Conservation (phyloP, 2,797 vertebrate genomes). For the Mormyrops boulengeri region DNA sequence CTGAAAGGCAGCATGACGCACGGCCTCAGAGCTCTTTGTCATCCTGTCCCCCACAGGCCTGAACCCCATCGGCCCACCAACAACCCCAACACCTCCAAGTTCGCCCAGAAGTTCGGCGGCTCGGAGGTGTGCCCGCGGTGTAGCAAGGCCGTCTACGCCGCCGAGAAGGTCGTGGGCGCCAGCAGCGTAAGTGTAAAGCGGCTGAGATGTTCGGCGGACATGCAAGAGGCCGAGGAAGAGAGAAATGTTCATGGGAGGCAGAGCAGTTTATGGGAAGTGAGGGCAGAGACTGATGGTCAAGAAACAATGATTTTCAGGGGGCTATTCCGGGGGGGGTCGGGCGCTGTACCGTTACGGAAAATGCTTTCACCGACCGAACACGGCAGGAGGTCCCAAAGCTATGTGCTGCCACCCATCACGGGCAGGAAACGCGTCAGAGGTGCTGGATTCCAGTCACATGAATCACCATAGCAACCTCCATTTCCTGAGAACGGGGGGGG, state of each 20-base stretch:
- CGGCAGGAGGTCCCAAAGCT: not conserved
- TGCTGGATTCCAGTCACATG: not conserved
- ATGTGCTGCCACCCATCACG: not conserved
- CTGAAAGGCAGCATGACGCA: not conserved
- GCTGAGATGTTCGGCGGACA: not conserved
- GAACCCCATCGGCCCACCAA: slow-evolving; percentile 68
- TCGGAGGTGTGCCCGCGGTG: slow-evolving; percentile 83
- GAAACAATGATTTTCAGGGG: not conserved
- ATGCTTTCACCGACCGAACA: not conserved
- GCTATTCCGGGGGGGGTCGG: not conserved
- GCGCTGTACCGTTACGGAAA: not conserved
- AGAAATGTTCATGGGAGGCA: not conserved
- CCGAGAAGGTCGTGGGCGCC: slow-evolving; percentile 87
- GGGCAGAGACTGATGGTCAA: not conserved
- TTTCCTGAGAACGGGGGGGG: not conserved
- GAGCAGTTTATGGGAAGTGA: not conserved
- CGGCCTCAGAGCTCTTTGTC: not conserved
- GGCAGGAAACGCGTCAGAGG: not conserved
- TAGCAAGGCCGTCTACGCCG: slow-evolving; percentile 79
- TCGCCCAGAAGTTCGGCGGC: slow-evolving; percentile 77
- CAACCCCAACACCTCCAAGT: slow-evolving; percentile 73
- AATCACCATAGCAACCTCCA: not conserved
- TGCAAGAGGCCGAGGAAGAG: not conserved
- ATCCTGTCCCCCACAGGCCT: slow-evolving; percentile 46
- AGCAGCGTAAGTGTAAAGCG: slow-evolving; percentile 72